These are phyloP conservation scores for Molossus molossus DNA, from an alignment of 2,797 vertebrate species.

Conservation along the genomic window DNA sequence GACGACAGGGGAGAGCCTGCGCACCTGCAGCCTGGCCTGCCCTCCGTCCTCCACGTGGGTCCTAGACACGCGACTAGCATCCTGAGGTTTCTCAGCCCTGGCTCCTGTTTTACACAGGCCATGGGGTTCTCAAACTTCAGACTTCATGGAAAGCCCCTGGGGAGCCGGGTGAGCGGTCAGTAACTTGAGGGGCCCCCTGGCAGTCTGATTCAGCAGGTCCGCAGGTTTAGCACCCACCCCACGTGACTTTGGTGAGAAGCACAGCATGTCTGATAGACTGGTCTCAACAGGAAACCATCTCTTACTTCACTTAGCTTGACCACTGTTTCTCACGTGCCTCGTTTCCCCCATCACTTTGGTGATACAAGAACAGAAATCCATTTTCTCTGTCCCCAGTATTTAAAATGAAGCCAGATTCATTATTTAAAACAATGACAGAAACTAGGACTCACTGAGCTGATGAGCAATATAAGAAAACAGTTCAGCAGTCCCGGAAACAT, in stretches of 20 bases:
- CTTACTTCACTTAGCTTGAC: neutral
- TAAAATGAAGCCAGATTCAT: neutral
- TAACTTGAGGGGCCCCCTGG: neutral
- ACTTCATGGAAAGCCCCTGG: neutral
- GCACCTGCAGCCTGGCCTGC: neutral
- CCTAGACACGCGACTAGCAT: neutral
- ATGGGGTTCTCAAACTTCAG: neutral
- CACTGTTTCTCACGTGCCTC: neutral
- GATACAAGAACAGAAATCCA: neutral
- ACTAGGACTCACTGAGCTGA: neutral
- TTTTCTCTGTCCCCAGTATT: neutral
- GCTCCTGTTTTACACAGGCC: neutral
- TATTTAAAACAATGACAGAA: neutral
- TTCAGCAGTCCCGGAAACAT: neutral
- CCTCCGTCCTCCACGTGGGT: neutral
- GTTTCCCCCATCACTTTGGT: neutral
- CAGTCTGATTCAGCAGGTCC: neutral
- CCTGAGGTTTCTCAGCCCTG: neutral
- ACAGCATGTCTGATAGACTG: neutral
- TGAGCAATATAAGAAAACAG: neutral
- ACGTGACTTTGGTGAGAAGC: neutral
- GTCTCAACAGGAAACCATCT: neutral
- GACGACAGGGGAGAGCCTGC: neutral
- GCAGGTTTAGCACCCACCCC: neutral
- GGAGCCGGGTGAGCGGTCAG: neutral